Percentiles rank a stretch among this genome's conserved stretches.
phyloP scores from a whole-genome alignment of 2,797 vertebrate species.

The Danionella dracula region DNA sequence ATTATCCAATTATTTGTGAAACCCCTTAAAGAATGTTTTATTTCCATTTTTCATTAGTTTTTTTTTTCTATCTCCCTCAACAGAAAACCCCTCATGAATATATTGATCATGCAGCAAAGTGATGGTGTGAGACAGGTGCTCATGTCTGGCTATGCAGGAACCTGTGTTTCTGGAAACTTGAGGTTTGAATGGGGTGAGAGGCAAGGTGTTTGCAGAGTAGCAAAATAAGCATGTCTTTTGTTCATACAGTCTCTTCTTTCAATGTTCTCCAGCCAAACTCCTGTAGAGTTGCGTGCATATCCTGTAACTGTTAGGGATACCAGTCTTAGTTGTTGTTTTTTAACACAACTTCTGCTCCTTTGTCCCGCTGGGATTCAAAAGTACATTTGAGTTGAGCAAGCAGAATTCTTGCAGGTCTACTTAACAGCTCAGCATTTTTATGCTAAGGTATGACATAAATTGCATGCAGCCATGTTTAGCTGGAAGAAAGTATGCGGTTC shows the following conservation, averaged over 20 bases:
- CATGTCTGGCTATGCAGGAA: conserved; percentile 5
- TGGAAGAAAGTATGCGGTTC: not conserved
- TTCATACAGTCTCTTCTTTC: not conserved
- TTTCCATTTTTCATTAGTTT: not conserved
- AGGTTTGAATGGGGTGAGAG: conserved; percentile 15
- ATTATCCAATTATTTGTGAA: too few relatives aligned
- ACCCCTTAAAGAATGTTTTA: too few relatives aligned
- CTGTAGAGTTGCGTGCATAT: too few relatives aligned
- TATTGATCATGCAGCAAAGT: conserved; percentile 38
- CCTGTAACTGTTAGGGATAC: too few relatives aligned
- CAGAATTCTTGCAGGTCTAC: not conserved
- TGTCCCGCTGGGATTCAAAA: not conserved
- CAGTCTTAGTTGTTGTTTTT: too few relatives aligned
- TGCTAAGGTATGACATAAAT: not conserved
- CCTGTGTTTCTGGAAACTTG: not conserved
- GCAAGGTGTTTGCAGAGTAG: not conserved
- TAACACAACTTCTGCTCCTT: not conserved
- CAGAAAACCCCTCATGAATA: conserved; percentile 32
- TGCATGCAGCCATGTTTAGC: not conserved
- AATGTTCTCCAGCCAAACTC: too few relatives aligned
- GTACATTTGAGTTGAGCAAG: not conserved
- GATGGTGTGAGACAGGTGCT: conserved; percentile 16
- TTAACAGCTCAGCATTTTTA: conserved; percentile 5
- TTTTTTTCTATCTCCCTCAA: not conserved
- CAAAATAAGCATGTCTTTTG: conserved; percentile 13